Evolutionary conservation across 1,140 invertebrate species (phyloP), one percentile per base, ranked within the genome.

Genomic region (Glossosoma conforme): DNA sequence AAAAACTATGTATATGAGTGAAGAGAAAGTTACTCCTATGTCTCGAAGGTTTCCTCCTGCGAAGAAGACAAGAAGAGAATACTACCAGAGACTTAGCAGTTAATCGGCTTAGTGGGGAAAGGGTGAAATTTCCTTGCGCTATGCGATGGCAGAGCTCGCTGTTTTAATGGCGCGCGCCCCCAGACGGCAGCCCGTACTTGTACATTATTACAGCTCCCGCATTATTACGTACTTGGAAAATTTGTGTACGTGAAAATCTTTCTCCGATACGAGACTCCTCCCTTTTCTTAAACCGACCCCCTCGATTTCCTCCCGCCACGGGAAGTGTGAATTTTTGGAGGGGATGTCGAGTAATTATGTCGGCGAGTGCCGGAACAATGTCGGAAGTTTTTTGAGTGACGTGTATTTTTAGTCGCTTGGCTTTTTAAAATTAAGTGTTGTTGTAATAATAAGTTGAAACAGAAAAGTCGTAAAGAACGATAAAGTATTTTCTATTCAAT

Each of bases 81-180:
- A 41, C 33, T 46, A 46, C 50, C 41, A 49, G 40, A 25, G 56
- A 51, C 56, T 58, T 58, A 58, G 51, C 51, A 44, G 56, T 54
- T 58, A 58, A 58, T 58, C 56, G 56, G 56, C 56, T 58, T 58
- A 58, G 55, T 52, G 47, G n/a, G 37, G 51, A 58, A 58, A 51
- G 56, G 56, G 56, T 58, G 52, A 58, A 58, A 58, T 46, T 54
- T 54, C 38, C 17, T 46, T 40, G 24, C 55, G 25, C 32, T 50
- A 43, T 25, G 32, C 45, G 32, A 22, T 33, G 44, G 25, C 25
- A 22, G 36, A 25, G 40, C 44, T 43, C 55, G 41, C 54, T 50
- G 45, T 52, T n/a, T 53, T 52, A 57, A 57, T 50, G 46, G 55
- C 50, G 52, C 42, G 8, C 21, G 45, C 37, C 45, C 28, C 33